Base-by-base conservation (phyloP, 2,113 vertebrate genomes). In the Ursus arctos region DNA sequence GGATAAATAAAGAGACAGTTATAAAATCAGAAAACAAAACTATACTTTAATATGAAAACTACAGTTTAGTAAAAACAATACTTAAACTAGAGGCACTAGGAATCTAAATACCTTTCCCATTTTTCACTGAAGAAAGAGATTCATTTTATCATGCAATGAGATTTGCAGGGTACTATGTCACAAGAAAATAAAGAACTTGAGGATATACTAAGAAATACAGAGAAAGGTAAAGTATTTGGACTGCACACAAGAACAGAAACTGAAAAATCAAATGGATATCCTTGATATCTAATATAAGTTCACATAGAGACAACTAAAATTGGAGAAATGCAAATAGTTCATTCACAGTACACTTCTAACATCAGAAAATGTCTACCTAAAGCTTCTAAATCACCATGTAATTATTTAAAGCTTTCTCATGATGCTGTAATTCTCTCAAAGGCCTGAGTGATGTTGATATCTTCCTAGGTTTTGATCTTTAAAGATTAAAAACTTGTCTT, bases 111-210 rank as follows among this genome's bases (percentile, higher is more conserved):
- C 83, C 7, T 53, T 96, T 24, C 7, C 49, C 43, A 71, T 63
- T 95, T 92, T 90, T 74, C 53, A 61, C 0, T 80, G 40, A 72
- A 28, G 19, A 92, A 95, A 91, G 11, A 88, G 53, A 81, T 74
- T 96, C 24, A 88, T 36, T 26, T 28, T 94, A 92, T 88, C n/a
- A 55, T 80, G 31, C 1, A 88, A 28, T 96, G 49, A 96, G 72
- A 98, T 53, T 61, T 84, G 0, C 12, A 31, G 76, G 40, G 26
- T 12, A 47, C n/a, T 65, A 21, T 51, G 24, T 83, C 51, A 18
- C 14, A 94, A 88, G 79, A 94, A 97, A 40, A n/a, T 63, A 49
- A 76, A 81, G 14, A 53, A 72, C 28, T 49, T 92, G 4, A 88
- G 71, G 19, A 65, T 33, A 7, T 31, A 28, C 87, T 98, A 76